Percentiles rank a stretch among this genome's conserved stretches.
Evolutionary conservation across 2,113 vertebrate genomes (phyloP).

Genomic region (Brachyistius frenatus): DNA sequence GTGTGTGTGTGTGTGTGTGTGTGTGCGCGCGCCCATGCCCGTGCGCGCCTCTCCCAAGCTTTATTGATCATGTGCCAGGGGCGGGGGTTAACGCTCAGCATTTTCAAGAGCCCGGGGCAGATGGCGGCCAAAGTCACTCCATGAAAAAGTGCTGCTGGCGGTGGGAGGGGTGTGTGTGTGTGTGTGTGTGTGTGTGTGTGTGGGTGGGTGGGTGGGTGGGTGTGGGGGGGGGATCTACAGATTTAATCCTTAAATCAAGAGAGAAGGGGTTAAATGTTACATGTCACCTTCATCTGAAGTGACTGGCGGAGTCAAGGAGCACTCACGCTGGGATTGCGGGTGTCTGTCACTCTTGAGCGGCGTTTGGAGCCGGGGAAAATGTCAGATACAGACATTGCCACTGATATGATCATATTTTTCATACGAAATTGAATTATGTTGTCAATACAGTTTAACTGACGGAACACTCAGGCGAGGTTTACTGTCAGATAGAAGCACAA

Average conservation of each 20-base stretch:
- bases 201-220: too few species aligned
- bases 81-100: conserved; percentile 64
- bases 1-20: neutral
- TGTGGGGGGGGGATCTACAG: neutral
- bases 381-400: neutral
- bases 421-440: neutral
- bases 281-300: conserved; percentile 67
- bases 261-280: conserved; percentile 61
- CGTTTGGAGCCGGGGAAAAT: neutral
- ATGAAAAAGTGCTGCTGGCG: conserved; percentile 59
- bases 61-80: conserved; percentile 75
- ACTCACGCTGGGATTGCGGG: neutral
- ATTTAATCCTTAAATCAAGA: conserved; percentile 65
- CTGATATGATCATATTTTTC: neutral
- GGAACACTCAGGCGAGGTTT: too few species aligned
- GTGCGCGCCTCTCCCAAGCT: conserved; percentile 21
- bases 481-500: too few species aligned
- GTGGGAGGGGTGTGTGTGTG: too few species aligned
- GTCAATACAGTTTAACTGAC: too few species aligned
- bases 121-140: conserved; percentile 67
- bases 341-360: neutral
- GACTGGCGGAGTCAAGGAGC: conserved; percentile 5
- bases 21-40: too few species aligned
- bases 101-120: conserved; percentile 65
- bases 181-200: too few species aligned